Conservation (phyloP, 2,113 vertebrate species). For the Pyrgilauda ruficollis region DNA sequence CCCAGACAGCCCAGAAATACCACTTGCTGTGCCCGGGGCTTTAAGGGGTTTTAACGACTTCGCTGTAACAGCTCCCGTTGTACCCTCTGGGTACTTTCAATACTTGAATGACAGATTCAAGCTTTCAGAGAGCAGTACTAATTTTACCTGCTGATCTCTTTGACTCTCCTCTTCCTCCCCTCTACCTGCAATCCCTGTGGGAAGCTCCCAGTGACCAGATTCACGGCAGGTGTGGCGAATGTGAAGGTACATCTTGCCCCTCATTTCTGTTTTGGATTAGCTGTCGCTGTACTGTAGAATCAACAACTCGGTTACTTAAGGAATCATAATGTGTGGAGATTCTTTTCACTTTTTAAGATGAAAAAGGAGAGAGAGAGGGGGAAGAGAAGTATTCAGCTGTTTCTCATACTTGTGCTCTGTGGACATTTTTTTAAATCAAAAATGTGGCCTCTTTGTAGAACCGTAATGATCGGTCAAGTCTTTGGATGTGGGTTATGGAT, state of each 20-base stretch:
- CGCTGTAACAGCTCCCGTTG: constrained; percentile 50
- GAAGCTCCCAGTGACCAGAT: constrained; percentile 40
- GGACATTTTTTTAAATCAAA: constrained; percentile 64
- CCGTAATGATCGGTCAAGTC: constrained; percentile 22
- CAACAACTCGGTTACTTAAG: constrained; percentile 31
- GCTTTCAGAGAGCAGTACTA: constrained; percentile 71
- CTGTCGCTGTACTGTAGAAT: constrained; percentile 47
- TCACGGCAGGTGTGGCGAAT: constrained; percentile 48
- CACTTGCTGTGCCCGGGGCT: constrained; percentile 56
- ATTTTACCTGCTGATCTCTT: constrained; percentile 68
- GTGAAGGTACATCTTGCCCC: constrained; percentile 57
- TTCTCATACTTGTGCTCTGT: constrained; percentile 54
- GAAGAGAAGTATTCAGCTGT: constrained; percentile 45
- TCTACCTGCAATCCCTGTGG: constrained; percentile 30
- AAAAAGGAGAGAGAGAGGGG: constrained; percentile 32
- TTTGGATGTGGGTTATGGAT: constrained; percentile 63
- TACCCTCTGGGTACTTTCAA: constrained; percentile 63
- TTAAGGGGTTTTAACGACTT: constrained; percentile 64
- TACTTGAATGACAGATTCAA: constrained; percentile 79
- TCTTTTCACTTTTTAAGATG: constrained; percentile 13
- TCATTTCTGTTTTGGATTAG: background rate
- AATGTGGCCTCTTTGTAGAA: constrained; percentile 61
- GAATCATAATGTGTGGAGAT: background rate
- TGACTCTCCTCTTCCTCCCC: constrained; percentile 30
- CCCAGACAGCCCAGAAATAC: constrained; percentile 44